Evolutionary conservation across 2,797 vertebrate genomes (phyloP).

Genomic region (Gymnoscopelus braueri): DNA sequence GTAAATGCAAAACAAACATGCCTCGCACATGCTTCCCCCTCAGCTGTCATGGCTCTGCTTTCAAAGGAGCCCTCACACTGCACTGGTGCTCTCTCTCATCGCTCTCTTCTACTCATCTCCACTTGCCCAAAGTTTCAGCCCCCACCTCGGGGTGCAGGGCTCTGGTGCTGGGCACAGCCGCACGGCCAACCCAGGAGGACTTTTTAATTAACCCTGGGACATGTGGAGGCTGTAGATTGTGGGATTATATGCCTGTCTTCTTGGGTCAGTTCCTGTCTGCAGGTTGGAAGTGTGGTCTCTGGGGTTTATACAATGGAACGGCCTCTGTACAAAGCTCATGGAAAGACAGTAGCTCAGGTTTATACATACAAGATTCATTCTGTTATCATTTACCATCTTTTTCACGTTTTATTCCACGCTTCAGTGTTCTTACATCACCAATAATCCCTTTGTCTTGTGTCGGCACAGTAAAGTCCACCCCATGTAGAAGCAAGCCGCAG

Average conservation of each 20-base stretch:
- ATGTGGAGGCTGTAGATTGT: conserved; percentile 61
- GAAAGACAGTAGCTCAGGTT: conserved; percentile 68
- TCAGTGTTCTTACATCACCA: conserved; percentile 15
- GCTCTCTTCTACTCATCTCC: conserved; percentile 49
- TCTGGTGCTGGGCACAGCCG: conserved; percentile 48
- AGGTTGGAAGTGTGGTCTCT: not conserved
- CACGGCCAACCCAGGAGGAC: conserved; percentile 49
- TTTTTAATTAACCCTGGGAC: conserved; percentile 82
- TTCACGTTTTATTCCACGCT: not conserved
- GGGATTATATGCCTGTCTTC: conserved; percentile 72
- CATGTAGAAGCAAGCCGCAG: too few relatives aligned
- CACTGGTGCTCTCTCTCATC: conserved; percentile 49
- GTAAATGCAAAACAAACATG: conserved; percentile 88
- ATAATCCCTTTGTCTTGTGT: not conserved
- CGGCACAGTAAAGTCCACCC: too few relatives aligned
- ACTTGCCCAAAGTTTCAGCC: conserved; percentile 53
- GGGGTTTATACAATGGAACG: not conserved
- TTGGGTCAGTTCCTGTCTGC: not conserved
- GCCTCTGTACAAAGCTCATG: conserved; percentile 28
- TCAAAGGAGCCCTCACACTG: conserved; percentile 69
- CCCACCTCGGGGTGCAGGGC: conserved; percentile 39
- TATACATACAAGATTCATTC: conserved; percentile 26
- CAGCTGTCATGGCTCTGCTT: conserved; percentile 87
- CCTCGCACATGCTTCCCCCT: conserved; percentile 82
- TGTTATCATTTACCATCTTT: conserved; percentile 20